A percentile compares a stretch with the other conserved stretches of the same genome.
Evolutionary conservation across 1,140 invertebrate genomes (phyloP).

Genomic region (Caenorhabditis remanei): DNA sequence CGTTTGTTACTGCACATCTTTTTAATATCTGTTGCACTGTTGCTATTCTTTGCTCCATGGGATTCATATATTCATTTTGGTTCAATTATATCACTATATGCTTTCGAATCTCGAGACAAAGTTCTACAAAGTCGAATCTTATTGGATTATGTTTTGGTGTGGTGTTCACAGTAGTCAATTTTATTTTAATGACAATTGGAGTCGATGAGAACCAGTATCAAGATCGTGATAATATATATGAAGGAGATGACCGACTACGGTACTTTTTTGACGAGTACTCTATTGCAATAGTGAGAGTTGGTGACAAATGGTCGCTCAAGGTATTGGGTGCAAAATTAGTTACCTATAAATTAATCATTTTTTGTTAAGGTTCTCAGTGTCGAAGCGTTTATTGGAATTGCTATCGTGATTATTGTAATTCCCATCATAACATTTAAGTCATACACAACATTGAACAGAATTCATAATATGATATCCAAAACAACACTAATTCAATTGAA

Average conservation of each 20-base stretch:
- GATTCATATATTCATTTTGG: constrained; percentile 37
- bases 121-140: constrained; percentile 9
- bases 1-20: constrained; percentile 17
- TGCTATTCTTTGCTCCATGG: constrained; percentile 22
- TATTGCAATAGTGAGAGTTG: constrained; percentile 11
- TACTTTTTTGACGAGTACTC: constrained; percentile 47
- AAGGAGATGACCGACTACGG: neutral
- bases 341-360: neutral
- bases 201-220: constrained; percentile 19
- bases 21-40: constrained; percentile 43
- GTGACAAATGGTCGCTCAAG: constrained; percentile 31
- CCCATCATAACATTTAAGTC: constrained; percentile 38
- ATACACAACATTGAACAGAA: constrained; percentile 22
- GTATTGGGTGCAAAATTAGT: neutral
- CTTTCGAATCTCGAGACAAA: neutral
- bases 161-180: constrained; percentile 10
- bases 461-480: constrained; percentile 31
- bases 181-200: constrained; percentile 31
- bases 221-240: neutral
- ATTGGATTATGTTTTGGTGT: neutral
- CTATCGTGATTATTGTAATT: neutral
- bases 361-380: constrained; percentile 9
- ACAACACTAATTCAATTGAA: constrained; percentile 29
- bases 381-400: constrained; percentile 23
- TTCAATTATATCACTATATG: constrained; percentile 40